These are phyloP conservation scores for Hypercompe scribonia DNA, from an alignment of 2,888 invertebrate genomes.

Conservation along the genomic window DNA sequence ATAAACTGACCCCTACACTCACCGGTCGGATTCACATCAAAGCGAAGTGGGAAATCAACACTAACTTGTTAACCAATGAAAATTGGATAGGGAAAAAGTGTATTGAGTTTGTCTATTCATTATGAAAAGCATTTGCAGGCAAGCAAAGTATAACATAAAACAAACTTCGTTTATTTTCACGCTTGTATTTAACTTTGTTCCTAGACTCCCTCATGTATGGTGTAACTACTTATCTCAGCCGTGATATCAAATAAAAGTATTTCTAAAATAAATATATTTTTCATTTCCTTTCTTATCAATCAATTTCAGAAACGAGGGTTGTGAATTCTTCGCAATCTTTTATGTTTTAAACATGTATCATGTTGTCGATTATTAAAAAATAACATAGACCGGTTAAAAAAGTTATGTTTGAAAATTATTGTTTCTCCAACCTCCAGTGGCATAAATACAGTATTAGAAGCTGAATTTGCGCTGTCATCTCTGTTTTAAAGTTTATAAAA, in stretches of 20 bases:
- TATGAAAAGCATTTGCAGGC: constrained; percentile 18
- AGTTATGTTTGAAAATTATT: too few relatives aligned
- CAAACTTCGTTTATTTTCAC: background rate
- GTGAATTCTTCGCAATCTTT: background rate
- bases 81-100: constrained; percentile 25
- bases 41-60: constrained; percentile 72
- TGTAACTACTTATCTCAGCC: background rate
- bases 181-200: constrained; percentile 3
- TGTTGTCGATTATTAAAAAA: background rate
- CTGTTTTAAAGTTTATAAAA: background rate
- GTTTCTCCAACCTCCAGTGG: too few relatives aligned
- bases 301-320: background rate
- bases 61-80: constrained; percentile 68
- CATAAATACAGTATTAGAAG: too few relatives aligned
- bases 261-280: background rate
- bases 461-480: background rate
- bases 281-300: background rate
- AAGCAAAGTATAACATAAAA: background rate
- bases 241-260: too few relatives aligned
- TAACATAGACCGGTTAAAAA: too few relatives aligned
- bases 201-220: constrained; percentile 20
- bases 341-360: too few relatives aligned
- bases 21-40: constrained; percentile 76
- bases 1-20: constrained; percentile 64
- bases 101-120: constrained; percentile 42